Base-by-base conservation (phyloP, 2,888 invertebrate genomes). In the Trichacis sp. region DNA sequence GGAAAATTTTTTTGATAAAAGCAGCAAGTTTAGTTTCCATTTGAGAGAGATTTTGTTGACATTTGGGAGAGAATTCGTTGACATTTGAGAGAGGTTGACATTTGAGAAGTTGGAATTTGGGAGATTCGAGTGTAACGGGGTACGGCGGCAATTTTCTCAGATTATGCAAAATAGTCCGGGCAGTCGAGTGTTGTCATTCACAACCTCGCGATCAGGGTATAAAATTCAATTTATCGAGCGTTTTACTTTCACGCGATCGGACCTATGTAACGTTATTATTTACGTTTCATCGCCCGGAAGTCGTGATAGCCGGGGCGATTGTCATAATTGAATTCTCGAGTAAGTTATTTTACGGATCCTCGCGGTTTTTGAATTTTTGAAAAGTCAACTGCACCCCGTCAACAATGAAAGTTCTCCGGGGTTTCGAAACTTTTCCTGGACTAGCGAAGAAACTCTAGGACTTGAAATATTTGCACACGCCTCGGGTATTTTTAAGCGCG, bases 71-170 rank as follows among this genome's bases (percentile, higher is more conserved):
- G n/a, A n/a, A n/a, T n/a, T n/a, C n/a, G n/a, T n/a, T n/a, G n/a
- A n/a, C n/a, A n/a, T n/a, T n/a, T n/a, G n/a, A n/a, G n/a, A n/a
- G n/a, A n/a, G n/a, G n/a, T n/a, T n/a, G n/a, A n/a, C n/a, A n/a
- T n/a, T n/a, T n/a, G n/a, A n/a, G n/a, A n/a, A n/a, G n/a, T n/a
- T n/a, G n/a, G n/a, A n/a, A n/a, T n/a, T n/a, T n/a, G n/a, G n/a
- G n/a, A n/a, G n/a, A n/a, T n/a, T n/a, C n/a, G n/a, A n/a, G n/a
- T n/a, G n/a, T n/a, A n/a, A n/a, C n/a, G n/a, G n/a, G n/a, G n/a
- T n/a, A n/a, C n/a, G n/a, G n/a, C n/a, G 30, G 55, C 43, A 51
- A 64, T 64, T 59, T 64, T 59, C 59, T 55, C 33, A 53, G 64
- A 64, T 64, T 64, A 64, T 60, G 55, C 24, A 64, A 64, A 64